These are phyloP conservation scores for Chlorops oryzae DNA, from an alignment of 1,140 invertebrate species.

Conservation along the genomic window DNA sequence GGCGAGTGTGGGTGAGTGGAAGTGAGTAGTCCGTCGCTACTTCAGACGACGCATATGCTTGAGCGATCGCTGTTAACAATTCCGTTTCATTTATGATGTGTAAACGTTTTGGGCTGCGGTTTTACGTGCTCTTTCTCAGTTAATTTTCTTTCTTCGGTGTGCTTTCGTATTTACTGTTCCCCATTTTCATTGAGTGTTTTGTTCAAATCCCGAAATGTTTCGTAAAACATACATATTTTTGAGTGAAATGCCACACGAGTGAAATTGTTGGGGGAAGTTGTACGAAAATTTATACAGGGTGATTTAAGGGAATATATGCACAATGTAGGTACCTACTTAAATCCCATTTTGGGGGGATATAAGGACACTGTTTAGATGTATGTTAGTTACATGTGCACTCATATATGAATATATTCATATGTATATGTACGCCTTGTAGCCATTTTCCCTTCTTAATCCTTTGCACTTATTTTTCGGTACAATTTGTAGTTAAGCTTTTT, in stretches of 20 bases:
- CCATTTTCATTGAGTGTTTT: conserved; percentile 5
- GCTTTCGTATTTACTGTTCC: neutral
- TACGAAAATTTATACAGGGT: too few relatives aligned
- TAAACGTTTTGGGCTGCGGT: conserved; percentile 46
- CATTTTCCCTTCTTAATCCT: too few relatives aligned
- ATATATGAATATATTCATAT: too few relatives aligned
- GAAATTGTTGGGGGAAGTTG: too few relatives aligned
- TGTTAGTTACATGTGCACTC: too few relatives aligned
- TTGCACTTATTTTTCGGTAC: conserved; percentile 16
- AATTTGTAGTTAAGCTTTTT: conserved; percentile 13
- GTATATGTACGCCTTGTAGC: too few relatives aligned
- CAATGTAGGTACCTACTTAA: too few relatives aligned
- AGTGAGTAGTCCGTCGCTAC: neutral
- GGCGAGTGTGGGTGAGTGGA: neutral
- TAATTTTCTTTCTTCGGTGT: neutral
- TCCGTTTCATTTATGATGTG: conserved; percentile 40
- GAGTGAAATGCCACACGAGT: neutral
- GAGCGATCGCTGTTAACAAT: neutral
- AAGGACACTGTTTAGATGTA: too few relatives aligned
- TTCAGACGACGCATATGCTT: too few relatives aligned
- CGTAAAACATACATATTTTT: conserved; percentile 6
- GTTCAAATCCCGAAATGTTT: conserved; percentile 14
- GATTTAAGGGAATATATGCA: too few relatives aligned
- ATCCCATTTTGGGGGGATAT: too few relatives aligned
- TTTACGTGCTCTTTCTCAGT: conserved; percentile 15